A percentile compares a stretch with the other conserved stretches of the same genome.
Evolutionary conservation across 2,797 vertebrate genomes (phyloP).

Genomic region (Chelmon rostratus): DNA sequence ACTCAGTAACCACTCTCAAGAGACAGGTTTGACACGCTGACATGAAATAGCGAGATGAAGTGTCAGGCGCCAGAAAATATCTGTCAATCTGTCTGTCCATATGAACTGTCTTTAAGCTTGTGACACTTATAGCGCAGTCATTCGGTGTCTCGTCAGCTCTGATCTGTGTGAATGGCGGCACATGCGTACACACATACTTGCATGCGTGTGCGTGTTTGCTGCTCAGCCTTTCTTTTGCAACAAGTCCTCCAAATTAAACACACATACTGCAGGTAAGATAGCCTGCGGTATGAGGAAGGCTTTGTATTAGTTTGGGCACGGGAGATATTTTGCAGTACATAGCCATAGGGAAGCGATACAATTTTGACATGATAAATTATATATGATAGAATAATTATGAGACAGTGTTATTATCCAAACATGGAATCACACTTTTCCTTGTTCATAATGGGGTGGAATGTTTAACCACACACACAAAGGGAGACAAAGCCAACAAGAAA

Average conservation of each 20-base stretch:
- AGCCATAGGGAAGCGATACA: background rate
- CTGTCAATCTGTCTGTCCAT: background rate
- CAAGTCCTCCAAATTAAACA: too few relatives aligned
- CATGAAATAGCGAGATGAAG: conserved; percentile 1
- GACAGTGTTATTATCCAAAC: conserved; percentile 13
- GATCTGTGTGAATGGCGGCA: background rate
- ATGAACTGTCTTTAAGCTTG: background rate
- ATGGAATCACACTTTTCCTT: background rate
- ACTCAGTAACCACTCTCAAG: conserved; percentile 12
- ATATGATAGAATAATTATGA: conserved; percentile 16
- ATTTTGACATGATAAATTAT: background rate
- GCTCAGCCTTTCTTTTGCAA: background rate
- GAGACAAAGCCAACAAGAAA: background rate
- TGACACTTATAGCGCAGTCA: background rate
- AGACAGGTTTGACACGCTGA: conserved; percentile 6
- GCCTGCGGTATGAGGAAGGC: too few relatives aligned
- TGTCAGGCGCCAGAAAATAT: background rate
- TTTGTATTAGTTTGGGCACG: too few relatives aligned
- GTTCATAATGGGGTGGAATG: background rate
- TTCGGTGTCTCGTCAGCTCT: background rate
- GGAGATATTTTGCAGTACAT: background rate
- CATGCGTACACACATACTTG: too few relatives aligned
- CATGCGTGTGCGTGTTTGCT: background rate
- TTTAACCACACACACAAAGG: background rate
- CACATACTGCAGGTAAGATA: too few relatives aligned